phyloP scores from a whole-genome alignment of 2,797 vertebrate species.

The Schizothorax lantsangensis region DNA sequence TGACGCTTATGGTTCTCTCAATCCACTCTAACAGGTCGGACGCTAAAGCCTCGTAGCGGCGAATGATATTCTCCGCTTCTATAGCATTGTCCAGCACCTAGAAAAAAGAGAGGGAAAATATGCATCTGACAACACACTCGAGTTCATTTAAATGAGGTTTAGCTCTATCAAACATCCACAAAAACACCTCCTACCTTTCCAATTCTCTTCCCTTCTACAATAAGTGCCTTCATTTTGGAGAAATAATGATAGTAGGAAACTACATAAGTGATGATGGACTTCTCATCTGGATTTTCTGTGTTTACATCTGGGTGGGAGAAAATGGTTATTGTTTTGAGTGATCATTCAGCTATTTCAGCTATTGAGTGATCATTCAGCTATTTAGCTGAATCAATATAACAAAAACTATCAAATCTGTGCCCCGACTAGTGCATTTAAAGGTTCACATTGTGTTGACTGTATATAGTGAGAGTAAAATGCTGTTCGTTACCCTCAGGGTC shows the following conservation, averaged over 20 bases:
- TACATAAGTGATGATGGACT: constrained; percentile 97
- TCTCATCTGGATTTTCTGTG: constrained; percentile 95
- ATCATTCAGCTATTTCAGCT: background rate
- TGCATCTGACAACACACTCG: background rate
- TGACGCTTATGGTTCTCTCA: constrained; percentile 87
- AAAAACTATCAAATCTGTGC: background rate
- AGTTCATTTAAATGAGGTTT: background rate
- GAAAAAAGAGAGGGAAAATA: background rate
- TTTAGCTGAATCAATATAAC: background rate
- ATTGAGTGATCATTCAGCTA: background rate
- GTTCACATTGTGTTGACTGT: background rate
- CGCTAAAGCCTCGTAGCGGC: constrained; percentile 86
- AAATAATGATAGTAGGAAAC: constrained; percentile 98
- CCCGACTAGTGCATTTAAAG: background rate
- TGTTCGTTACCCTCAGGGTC: constrained; percentile 88
- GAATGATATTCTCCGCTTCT: constrained; percentile 86
- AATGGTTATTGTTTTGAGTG: constrained; percentile 1
- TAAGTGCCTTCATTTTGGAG: constrained; percentile 98
- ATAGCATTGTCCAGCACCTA: constrained; percentile 92
- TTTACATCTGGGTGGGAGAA: constrained; percentile 84
- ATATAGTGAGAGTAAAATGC: background rate
- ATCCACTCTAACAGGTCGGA: constrained; percentile 92
- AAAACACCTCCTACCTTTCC: constrained; percentile 84
- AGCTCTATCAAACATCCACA: background rate
- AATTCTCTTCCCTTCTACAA: constrained; percentile 94